Evolutionary conservation across 2,113 vertebrate genomes (phyloP), one percentile per base, ranked within the genome.

Genomic region (Hemichromis elongatus): DNA sequence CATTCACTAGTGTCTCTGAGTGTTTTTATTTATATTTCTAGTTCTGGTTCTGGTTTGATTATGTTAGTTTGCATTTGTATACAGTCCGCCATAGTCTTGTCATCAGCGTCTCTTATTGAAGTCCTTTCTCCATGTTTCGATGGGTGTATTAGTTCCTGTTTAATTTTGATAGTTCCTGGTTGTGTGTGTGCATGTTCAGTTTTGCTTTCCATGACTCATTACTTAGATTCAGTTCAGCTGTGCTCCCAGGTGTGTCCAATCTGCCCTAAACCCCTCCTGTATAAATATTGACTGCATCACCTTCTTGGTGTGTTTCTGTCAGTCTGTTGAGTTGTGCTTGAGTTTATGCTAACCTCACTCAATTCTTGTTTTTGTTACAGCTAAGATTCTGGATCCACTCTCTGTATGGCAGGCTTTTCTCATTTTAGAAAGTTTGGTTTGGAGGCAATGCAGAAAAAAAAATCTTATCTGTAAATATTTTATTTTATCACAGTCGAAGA

Each of bases 1-100:
- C 37, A 37, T 21, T 63, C 33, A n/a, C 19, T 63, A 37, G 59
- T 63, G 59, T 21, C 33, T 37, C 33, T n/a, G 59, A 37, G 19
- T 1, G 0, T 1, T 5, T 5, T 1, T 33, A 33, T 0, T 3
- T 3, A 30, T 30, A n/a, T 12, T 63, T 37, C 30, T 35, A 33
- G 30, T n/a, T 37, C 18, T 33, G 33, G 33, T 7, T 33, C 6
- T 33, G n/a, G 30, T 37, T 63, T 61, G 57, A 61, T 61, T 63
- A 35, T 63, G 59, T 63, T 35, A 63, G 30, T 35, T 63, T 9
- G 0, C 18, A 35, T 35, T 35, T 1, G 0, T n/a, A 18, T 61
- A 18, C 30, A 35, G 6, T 61, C 3, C 9, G 0, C 10, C 30
- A 9, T 35, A 35, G 18, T 35, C 59, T 63, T 63, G 59, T 63